These are phyloP conservation scores for Calidris pygmaea DNA, from an alignment of 2,113 vertebrate genomes.

Conservation along the genomic window DNA sequence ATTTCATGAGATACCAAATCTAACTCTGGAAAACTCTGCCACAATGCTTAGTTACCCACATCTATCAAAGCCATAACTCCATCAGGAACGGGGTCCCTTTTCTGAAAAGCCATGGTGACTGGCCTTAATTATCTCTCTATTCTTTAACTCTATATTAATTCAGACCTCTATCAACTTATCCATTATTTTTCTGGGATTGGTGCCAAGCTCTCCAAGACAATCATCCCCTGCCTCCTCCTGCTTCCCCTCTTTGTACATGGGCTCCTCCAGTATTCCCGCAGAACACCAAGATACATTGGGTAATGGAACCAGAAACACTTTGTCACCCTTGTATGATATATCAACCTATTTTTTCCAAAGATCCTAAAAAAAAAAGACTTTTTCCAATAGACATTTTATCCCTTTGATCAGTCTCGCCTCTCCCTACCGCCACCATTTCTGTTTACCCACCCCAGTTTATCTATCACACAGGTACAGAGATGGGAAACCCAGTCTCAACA, in stretches of 20 bases:
- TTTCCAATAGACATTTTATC: not conserved
- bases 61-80: not conserved
- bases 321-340: not conserved
- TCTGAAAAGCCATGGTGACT: not conserved
- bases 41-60: not conserved
- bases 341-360: not conserved
- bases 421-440: not conserved
- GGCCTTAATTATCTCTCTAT: not conserved
- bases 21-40: not conserved
- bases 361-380: not conserved
- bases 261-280: fast-evolving
- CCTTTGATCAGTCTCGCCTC: not conserved
- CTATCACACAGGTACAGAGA: not conserved
- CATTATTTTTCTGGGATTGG: not conserved
- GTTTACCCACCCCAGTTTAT: not conserved
- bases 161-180: not conserved
- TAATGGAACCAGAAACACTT: not conserved
- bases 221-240: not conserved
- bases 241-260: not conserved
- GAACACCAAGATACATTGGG: fast-evolving
- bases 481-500: not conserved
- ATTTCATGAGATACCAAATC: not conserved
- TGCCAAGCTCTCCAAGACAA: not conserved
- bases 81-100: not conserved
- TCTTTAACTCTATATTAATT: not conserved